Conservation (phyloP, 2,113 vertebrate genomes). For the Ophiodon elongatus region DNA sequence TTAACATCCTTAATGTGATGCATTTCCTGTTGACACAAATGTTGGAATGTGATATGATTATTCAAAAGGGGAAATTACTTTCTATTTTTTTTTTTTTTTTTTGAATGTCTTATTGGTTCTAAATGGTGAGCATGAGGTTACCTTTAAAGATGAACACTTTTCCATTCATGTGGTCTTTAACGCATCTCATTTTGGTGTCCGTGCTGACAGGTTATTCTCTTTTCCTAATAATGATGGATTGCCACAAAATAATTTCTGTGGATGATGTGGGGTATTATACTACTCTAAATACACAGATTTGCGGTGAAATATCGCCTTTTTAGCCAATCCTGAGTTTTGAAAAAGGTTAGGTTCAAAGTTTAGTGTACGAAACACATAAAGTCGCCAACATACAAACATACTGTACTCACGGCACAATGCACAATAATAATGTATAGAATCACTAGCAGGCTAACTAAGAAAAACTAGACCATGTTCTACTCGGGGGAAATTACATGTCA, state of each 20-base stretch:
- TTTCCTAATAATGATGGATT: not conserved
- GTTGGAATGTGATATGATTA: not conserved
- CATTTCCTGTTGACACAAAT: conserved; percentile 13
- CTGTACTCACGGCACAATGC: not conserved
- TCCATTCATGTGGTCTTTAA: not conserved
- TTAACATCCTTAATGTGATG: not conserved
- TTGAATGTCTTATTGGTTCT: not conserved
- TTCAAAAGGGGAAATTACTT: not conserved
- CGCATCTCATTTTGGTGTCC: not conserved
- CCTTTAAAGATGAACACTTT: conserved; percentile 4
- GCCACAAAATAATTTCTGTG: not conserved
- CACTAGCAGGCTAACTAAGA: not conserved
- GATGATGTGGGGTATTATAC: not conserved
- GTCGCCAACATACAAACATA: not conserved
- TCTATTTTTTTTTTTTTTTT: not conserved
- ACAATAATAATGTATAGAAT: not conserved
- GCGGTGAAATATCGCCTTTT: not conserved
- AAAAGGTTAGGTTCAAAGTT: not conserved
- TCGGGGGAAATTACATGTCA: not conserved
- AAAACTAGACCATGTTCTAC: not conserved
- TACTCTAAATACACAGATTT: not conserved
- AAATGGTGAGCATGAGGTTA: not conserved
- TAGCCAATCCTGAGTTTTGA: not conserved
- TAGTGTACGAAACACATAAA: not conserved
- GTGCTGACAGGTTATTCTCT: not conserved